A percentile compares a stretch with the other conserved stretches of the same genome.
Conservation (phyloP, 2,797 vertebrate genomes). For the Corythornis leucogaster region DNA sequence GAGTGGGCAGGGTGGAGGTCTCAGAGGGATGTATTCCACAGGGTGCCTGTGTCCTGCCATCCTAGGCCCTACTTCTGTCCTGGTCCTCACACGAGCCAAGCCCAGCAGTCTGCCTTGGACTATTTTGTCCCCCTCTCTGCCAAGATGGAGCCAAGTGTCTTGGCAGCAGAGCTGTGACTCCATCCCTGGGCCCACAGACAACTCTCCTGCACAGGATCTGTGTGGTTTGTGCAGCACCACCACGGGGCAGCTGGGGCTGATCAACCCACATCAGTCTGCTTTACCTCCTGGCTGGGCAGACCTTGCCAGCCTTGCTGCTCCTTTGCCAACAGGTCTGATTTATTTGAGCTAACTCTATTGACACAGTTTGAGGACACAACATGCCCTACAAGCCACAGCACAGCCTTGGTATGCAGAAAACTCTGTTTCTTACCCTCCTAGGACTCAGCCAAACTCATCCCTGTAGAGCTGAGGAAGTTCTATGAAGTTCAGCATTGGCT, state of each 20-base stretch:
- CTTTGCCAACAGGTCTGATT: neutral
- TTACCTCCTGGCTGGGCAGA: neutral
- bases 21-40: neutral
- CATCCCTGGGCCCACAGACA: neutral
- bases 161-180: rapidly evolving
- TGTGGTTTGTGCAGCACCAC: neutral
- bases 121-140: neutral
- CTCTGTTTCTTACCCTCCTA: neutral
- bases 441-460: rapidly evolving
- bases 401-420: neutral
- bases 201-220: rapidly evolving
- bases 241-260: neutral
- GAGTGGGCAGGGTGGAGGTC: neutral
- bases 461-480: neutral
- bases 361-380: neutral
- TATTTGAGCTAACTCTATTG: neutral
- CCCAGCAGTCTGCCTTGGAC: neutral
- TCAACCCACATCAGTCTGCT: neutral
- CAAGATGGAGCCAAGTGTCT: neutral
- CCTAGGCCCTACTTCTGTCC: neutral
- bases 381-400: neutral
- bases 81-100: neutral
- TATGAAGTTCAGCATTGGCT: neutral
- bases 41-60: neutral
- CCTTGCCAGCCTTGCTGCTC: neutral